Evolutionary conservation across 2,888 invertebrate genomes (phyloP), one percentile per base, ranked within the genome.

Genomic region (Brenthis daphne): DNA sequence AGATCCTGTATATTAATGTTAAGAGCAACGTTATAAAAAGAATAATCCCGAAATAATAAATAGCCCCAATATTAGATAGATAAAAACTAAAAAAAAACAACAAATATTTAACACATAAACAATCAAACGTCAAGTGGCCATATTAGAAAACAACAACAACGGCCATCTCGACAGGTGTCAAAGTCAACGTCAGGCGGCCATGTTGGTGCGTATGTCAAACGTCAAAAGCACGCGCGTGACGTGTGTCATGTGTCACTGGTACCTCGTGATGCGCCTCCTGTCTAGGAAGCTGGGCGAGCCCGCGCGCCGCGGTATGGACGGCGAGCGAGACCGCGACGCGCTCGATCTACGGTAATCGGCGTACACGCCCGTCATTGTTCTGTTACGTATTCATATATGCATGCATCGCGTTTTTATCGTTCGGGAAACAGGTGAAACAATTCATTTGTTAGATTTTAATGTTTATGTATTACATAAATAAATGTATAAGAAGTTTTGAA

Each of bases 261-360:
- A 99, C 98, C 98, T 99, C 78, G 99, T 99, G 82, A 99, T 99
- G 77, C 99, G 95, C 70, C 99, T 94, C 79, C 98, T 94, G 89
- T 98, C 98, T 73, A 98, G 93, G 90, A 98, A 98, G 88, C 98
- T 98, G 24, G 99, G 99, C 68, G 98, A 98, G 56, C 98, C 98
- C 78, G 97, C 96, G 72, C 98, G 95, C 68, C 98, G 94, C 64
- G 98, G 98, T 86, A 98, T 98, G 70, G 98, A 98, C n/a, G 96
- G 96, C 71, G 97, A 97, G 72, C 96, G 94, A 69, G 96, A 95
- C 73, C 80, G 80, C 75, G 83, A 75, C 72, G 77, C 84, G 79
- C 85, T 90, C 84, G 89, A 87, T 85, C 93, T 92, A 85, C 88
- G 92, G 87, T 92, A 92, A 86, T 91, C 92, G 81, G 85, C 92